A percentile compares a stretch with the other conserved stretches of the same genome.
These are phyloP conservation scores for Chrysomela aeneicollis DNA, from an alignment of 2,888 invertebrate genomes.

Conservation along the genomic window DNA sequence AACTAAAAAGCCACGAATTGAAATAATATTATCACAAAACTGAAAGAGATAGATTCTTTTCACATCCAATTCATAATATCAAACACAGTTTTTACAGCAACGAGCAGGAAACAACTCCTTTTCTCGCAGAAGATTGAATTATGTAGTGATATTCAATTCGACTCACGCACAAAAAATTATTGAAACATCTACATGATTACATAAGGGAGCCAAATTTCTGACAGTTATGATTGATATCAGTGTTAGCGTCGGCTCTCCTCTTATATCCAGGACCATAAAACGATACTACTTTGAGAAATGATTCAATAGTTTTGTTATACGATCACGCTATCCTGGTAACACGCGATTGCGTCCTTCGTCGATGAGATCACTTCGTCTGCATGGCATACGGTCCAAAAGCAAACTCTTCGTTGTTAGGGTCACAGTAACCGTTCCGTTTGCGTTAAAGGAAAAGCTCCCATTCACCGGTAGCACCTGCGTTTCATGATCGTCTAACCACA, in stretches of 20 bases:
- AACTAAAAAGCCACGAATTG: too few species aligned
- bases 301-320: neutral
- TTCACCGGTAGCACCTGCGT: constrained; percentile 44
- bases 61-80: too few species aligned
- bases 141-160: too few species aligned
- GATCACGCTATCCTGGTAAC: neutral
- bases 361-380: neutral
- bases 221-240: neutral
- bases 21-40: too few species aligned
- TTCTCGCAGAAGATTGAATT: too few species aligned
- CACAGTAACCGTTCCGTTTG: constrained; percentile 28
- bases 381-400: neutral
- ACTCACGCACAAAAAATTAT: too few species aligned
- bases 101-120: too few species aligned
- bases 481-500: constrained; percentile 33
- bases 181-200: too few species aligned
- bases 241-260: neutral
- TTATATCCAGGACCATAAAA: neutral
- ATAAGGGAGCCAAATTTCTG: neutral
- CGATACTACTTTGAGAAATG: neutral
- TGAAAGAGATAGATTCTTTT: too few species aligned
- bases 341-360: neutral
- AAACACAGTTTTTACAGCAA: too few species aligned
- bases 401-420: neutral
- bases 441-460: constrained; percentile 38